Base-by-base conservation (phyloP, 2,113 vertebrate species). In the Pipa parva region DNA sequence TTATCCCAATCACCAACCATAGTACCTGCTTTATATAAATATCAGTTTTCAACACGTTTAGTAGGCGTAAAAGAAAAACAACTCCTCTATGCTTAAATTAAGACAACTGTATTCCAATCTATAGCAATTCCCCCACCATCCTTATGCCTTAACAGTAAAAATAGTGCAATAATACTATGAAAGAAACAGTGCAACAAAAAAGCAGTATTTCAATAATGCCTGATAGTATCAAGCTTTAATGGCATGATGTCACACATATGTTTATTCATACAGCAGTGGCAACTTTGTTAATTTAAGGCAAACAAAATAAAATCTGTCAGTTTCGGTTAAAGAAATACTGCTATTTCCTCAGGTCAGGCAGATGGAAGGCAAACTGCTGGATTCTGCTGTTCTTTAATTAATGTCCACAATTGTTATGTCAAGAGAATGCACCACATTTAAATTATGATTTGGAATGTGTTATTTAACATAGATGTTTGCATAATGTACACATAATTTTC, bases 331-430 rank as follows among this genome's bases (percentile, higher is more conserved):
- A 74, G 1, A 63, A 83, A 82, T 77, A 71, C 76, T 84, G 82
- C 85, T 84, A 88, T 89, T 90, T 87, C 87, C 85, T 85, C 82
- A 82, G 88, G 87, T 89, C 86, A 90, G 83, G 85, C 87, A 90
- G 85, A 88, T 87, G 84, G 83, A 86, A 81, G 84, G 82, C 81
- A 88, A 88, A 89, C 77, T 87, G 85, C 76, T 83, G 84, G 78
- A 83, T 86, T 87, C 80, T 87, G 74, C 80, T 83, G 77, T 81
- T 87, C 77, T 85, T 87, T 87, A 88, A 88, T 90, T 87, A 88
- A 85, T 76, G 87, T 90, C 86, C 82, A 87, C 81, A 88, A 86
- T 87, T 87, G 77, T 90, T 88, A 89, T 88, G 85, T 91, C 89
- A 90, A 82, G 77, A 82, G 74, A 77, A 88, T 87, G 79, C 80